Evolutionary conservation across 2,797 vertebrate genomes (phyloP).

Genomic region (Crossoptilon crossoptilon): DNA sequence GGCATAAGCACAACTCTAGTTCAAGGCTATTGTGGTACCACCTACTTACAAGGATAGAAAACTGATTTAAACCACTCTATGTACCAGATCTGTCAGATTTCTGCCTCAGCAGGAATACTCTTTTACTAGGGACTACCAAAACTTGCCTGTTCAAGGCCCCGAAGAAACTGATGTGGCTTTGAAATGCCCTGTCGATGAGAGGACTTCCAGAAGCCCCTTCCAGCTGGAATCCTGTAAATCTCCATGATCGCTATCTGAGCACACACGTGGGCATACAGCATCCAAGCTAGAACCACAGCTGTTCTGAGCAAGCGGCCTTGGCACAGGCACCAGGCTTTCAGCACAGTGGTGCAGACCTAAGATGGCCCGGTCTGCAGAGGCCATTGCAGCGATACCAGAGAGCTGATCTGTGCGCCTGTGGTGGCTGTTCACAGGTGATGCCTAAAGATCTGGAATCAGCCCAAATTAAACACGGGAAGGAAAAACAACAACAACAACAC

Average conservation of each 20-base stretch:
- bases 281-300: neutral
- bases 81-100: neutral
- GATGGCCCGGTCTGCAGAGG: neutral
- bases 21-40: neutral
- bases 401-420: too few relatives aligned
- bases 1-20: neutral
- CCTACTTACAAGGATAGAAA: neutral
- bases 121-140: neutral
- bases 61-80: neutral
- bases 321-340: neutral
- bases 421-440: too few relatives aligned
- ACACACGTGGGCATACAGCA: neutral
- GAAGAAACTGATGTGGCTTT: neutral
- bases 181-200: neutral
- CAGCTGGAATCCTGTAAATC: neutral
- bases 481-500: neutral
- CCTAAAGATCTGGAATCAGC: neutral
- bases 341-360: neutral
- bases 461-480: neutral
- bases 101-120: neutral
- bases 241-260: neutral
- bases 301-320: neutral
- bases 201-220: neutral
- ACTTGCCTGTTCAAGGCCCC: neutral
- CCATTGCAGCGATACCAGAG: neutral